Conservation (phyloP, 2,113 vertebrate genomes). For the Setophaga kirtlandii region DNA sequence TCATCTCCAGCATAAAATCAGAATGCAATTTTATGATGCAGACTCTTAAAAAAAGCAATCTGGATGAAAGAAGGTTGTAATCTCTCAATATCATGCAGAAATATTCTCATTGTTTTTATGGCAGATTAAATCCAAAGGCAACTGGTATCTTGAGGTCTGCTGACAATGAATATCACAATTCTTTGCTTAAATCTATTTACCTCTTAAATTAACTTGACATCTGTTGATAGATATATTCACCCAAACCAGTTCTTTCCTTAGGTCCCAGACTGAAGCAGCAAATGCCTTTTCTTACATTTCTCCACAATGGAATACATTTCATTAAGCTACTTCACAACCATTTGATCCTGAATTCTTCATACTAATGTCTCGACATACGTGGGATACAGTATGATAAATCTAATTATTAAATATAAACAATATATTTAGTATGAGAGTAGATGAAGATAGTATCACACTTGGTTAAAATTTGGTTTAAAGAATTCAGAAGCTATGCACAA, state of each 20-base stretch:
- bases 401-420: not conserved
- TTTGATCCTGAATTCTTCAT: not conserved
- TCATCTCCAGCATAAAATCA: constrained; percentile 34
- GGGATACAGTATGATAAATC: not conserved
- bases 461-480: not conserved
- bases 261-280: not conserved
- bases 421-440: not conserved
- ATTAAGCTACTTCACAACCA: not conserved
- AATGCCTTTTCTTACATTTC: not conserved
- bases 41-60: constrained; percentile 50
- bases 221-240: constrained; percentile 46
- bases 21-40: constrained; percentile 45
- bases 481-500: not conserved
- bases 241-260: not conserved
- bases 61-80: constrained; percentile 51
- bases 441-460: not conserved
- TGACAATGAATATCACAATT: constrained; percentile 53
- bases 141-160: constrained; percentile 32
- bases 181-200: constrained; percentile 42
- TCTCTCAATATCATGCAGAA: constrained; percentile 49
- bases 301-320: not conserved
- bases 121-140: constrained; percentile 53
- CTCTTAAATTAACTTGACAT: constrained; percentile 60
- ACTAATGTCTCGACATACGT: not conserved
- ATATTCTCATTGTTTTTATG: constrained; percentile 55